Evolutionary conservation across 2,888 invertebrate genomes (phyloP), one percentile per base, ranked within the genome.

Genomic region (Cerastis rubricosa): DNA sequence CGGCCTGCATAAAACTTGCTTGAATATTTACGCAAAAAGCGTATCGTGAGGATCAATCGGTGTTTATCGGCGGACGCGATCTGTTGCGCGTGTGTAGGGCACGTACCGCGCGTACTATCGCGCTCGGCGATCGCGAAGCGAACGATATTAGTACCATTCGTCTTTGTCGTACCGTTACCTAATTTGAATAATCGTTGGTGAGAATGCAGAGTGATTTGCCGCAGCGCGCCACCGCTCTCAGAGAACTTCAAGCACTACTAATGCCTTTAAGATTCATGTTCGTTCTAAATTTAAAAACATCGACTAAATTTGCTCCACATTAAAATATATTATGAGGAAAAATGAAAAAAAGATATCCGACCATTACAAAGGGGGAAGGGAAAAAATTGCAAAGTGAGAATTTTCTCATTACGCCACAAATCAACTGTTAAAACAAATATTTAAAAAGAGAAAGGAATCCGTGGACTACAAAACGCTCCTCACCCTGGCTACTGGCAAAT

Each of bases 101-200:
- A 94, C 94, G 95, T 94, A 94, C 92, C 91, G 89, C 91, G 92
- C 90, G 91, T 90, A 89, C 89, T 95, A 96, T 96, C 96, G 93
- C 88, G 83, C 90, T 83, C 87, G 89, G 93, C 93, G 93, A 96
- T 96, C 96, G 93, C 94, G 88, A 90, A 91, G 90, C 92, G 92
- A 91, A 91, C 95, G 96, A 95, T 96, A 96, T 96, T 96, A 96
- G 94, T 93, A 93, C 96, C 96, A 96, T 96, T 96, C 96, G 96
- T 96, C 96, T 96, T 95, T 96, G 96, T 96, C 96, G 95, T 95
- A 93, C 94, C 94, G 92, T 94, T 96, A 93, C 94, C 95, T 96
- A 95, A 96, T 96, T 96, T 96, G 94, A 96, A 96, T 96, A 96
- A 96, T 96, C 96, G 95, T 92, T 94, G 95, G 96, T 96, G 95